Base-by-base conservation (phyloP, 2,113 vertebrate genomes). In the Pholis gunnellus region DNA sequence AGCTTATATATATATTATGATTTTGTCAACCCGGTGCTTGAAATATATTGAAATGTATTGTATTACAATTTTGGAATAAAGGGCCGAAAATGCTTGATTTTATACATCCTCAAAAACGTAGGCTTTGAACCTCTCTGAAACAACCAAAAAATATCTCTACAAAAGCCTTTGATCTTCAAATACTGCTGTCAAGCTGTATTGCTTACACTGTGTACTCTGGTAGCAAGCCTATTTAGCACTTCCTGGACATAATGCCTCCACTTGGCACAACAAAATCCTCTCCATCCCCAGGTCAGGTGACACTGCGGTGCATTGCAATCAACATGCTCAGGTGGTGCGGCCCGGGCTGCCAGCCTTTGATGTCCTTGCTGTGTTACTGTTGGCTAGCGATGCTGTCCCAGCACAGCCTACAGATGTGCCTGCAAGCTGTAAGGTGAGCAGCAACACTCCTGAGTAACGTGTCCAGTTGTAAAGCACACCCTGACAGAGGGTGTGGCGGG, bases 371-470 rank as follows among this genome's bases (percentile, higher is more conserved):
- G 82, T 91, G 91, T 93, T 93, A 90, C 78, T 92, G 72, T 94
- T 92, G 84, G 79, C 83, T 46, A 68, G 83, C 88, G 25, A 57
- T 13, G 72, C 82, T 74, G 87, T 92, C 90, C 89, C 82, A 84
- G 72, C 57, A 34, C 87, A 81, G 86, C 84, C 88, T 72, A 86
- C 92, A 94, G 92, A 94, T 94, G 91, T 92, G 92, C 80, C 85
- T 88, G 83, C 75, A 91, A 92, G 89, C 87, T 84, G 90, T 86
- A 94, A 92, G 87, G 83, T 93, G 88, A 95, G 85, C 80, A 60
- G 87, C 68, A 70, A 44, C 81, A 80, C 75, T 83, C 77, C 72
- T 57, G 87, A 84, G 85, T 69, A 89, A 82, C 69, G 61, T 88
- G 74, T 89, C 90, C 88, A 80, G 78, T 87, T 89, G 84, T 91